A percentile compares a stretch with the other conserved stretches of the same genome.
phyloP scores from a whole-genome alignment of 1,140 invertebrate species.

The Mya arenaria region DNA sequence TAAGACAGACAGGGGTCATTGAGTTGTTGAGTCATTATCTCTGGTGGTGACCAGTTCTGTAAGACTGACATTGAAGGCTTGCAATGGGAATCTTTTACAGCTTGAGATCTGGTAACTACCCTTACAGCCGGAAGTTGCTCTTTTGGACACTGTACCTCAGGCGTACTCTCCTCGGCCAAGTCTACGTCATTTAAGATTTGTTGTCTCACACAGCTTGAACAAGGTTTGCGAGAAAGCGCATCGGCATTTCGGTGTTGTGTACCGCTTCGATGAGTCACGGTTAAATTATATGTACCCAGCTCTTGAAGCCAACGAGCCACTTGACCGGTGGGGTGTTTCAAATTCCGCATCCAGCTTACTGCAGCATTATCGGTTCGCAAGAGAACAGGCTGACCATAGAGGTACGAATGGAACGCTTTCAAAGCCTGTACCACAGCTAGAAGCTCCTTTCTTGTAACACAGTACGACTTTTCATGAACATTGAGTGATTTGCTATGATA shows the following conservation, averaged over 20 bases:
- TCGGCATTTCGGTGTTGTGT: slow-evolving; percentile 13
- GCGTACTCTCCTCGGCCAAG: too few species aligned
- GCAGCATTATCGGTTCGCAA: slow-evolving; percentile 63
- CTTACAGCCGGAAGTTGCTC: too few species aligned
- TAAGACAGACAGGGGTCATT: neutral
- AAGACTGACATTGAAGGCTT: too few species aligned
- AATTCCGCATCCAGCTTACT: neutral
- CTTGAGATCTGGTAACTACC: too few species aligned
- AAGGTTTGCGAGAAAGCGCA: slow-evolving; percentile 34
- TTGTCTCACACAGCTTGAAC: neutral
- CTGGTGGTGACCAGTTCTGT: neutral
- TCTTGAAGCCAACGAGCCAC: slow-evolving; percentile 30
- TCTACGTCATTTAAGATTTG: too few species aligned
- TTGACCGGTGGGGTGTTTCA: slow-evolving; percentile 1
- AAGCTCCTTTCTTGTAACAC: slow-evolving; percentile 40
- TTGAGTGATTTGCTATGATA: slow-evolving; percentile 59
- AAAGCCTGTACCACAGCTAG: neutral
- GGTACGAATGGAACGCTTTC: slow-evolving; percentile 50
- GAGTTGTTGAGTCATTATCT: neutral
- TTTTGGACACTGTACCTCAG: too few species aligned
- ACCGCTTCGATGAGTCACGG: neutral
- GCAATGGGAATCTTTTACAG: too few species aligned
- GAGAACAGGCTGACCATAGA: slow-evolving; percentile 58
- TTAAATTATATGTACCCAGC: slow-evolving; percentile 6
- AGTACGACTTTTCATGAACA: slow-evolving; percentile 81